Percentiles rank a stretch among this genome's conserved stretches.
phyloP scores from a whole-genome alignment of 2,888 invertebrate species.

The Polyommatus icarus region DNA sequence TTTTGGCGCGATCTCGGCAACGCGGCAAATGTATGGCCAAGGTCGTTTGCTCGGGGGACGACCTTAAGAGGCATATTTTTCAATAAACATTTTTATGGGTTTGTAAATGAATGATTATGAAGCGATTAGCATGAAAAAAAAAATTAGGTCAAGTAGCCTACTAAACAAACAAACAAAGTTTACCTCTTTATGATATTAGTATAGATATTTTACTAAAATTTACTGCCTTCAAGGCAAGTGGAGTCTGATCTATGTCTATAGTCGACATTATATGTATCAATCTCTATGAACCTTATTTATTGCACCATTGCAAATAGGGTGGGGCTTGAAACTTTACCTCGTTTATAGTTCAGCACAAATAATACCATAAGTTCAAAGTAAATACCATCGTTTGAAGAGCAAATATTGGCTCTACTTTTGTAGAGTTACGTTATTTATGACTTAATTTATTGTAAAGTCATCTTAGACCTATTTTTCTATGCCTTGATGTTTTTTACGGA shows the following conservation, averaged over 20 bases:
- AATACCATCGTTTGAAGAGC: background rate
- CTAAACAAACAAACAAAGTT: no score
- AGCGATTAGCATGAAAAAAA: no score
- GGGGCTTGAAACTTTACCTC: background rate
- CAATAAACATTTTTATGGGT: no score
- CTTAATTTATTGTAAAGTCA: background rate
- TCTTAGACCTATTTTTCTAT: background rate
- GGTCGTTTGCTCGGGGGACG: no score
- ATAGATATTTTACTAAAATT: background rate
- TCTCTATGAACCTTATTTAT: background rate
- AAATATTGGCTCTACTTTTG: background rate
- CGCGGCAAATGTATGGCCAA: no score
- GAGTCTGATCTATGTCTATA: background rate
- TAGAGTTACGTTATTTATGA: background rate
- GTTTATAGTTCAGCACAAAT: conserved; percentile 11
- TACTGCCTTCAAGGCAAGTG: background rate
- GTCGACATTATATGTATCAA: background rate
- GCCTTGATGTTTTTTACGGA: background rate
- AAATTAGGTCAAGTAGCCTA: no score
- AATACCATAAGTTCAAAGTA: background rate
- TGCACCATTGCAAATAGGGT: conserved; percentile 1
- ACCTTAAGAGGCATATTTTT: no score
- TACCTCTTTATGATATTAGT: no score
- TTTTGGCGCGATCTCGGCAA: no score
- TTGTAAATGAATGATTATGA: no score